Evolutionary conservation across 2,888 invertebrate genomes (phyloP).

Genomic region (Hirudinaria manillensis): DNA sequence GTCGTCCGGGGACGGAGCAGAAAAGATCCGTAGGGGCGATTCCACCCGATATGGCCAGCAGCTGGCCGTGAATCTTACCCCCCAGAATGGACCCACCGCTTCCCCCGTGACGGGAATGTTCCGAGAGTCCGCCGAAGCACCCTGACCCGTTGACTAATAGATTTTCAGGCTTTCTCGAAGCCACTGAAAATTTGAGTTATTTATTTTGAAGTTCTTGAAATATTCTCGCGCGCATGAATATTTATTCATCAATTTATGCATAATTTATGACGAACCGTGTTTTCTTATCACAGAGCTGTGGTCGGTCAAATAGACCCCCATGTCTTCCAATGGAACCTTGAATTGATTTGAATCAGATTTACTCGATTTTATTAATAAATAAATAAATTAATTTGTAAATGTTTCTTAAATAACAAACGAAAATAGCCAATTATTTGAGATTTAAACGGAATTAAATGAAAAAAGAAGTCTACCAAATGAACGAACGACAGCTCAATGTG

Average conservation of each 20-base stretch:
- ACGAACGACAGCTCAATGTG: too few species aligned
- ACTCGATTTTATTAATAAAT: too few species aligned
- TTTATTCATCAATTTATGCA: neutral
- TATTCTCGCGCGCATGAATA: neutral
- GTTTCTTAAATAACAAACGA: too few species aligned
- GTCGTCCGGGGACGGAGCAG: conserved; percentile 86
- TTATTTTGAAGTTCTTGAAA: neutral
- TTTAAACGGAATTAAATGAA: too few species aligned
- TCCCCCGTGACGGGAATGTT: conserved; percentile 11
- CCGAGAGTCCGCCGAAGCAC: conserved; percentile 1
- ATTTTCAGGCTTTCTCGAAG: conserved; percentile 11
- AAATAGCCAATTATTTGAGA: too few species aligned
- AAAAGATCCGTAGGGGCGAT: conserved; percentile 81
- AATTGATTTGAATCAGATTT: too few species aligned
- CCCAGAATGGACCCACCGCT: conserved; percentile 44
- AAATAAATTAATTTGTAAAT: too few species aligned
- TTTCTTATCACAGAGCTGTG: conserved; percentile 30
- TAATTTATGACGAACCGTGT: conserved; percentile 14
- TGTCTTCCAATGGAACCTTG: conserved; percentile 27
- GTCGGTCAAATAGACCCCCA: conserved; percentile 24
- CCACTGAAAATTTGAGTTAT: neutral
- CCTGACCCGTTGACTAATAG: neutral
- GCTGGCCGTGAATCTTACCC: conserved; percentile 67
- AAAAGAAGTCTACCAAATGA: too few species aligned
- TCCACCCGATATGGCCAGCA: conserved; percentile 55